Percentiles rank a stretch among this genome's conserved stretches.
Conservation (phyloP, 2,113 vertebrate species). For the Talpa occidentalis region DNA sequence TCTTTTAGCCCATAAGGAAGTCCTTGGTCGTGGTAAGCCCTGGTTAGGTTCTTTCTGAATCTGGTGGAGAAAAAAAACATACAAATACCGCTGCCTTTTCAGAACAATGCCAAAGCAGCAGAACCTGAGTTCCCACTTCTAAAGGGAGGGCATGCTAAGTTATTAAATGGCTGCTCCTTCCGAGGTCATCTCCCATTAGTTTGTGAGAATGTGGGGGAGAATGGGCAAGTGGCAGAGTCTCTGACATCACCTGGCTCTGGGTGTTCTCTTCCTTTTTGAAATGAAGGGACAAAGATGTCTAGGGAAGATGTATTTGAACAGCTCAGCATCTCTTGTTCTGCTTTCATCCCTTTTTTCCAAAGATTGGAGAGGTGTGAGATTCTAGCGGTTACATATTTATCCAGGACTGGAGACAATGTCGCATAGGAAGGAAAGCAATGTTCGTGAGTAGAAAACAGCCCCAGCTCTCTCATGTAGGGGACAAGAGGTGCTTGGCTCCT, state of each 20-base stretch:
- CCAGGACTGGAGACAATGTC: neutral
- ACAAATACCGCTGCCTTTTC: slow-evolving; percentile 37
- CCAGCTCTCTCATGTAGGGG: neutral
- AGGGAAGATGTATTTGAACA: neutral
- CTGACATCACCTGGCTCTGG: neutral
- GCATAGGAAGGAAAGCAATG: neutral
- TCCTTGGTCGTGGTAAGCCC: neutral
- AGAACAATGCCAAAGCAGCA: neutral
- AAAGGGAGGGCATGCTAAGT: neutral
- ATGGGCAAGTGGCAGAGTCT: slow-evolving; percentile 8
- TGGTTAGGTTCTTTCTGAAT: slow-evolving; percentile 37
- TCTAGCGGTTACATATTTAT: slow-evolving; percentile 39
- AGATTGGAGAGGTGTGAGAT: neutral
- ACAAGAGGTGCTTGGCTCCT: slow-evolving; percentile 7
- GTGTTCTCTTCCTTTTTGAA: neutral
- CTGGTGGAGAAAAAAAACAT: neutral
- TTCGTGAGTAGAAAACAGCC: slow-evolving; percentile 31
- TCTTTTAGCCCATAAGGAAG: slow-evolving; percentile 31
- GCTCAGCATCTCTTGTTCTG: neutral
- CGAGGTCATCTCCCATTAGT: neutral
- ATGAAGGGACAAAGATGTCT: neutral
- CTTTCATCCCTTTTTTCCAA: neutral
- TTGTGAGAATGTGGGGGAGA: slow-evolving; percentile 13
- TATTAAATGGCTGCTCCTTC: slow-evolving; percentile 25
- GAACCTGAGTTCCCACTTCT: neutral